phyloP scores from a whole-genome alignment of 2,888 invertebrate genomes.

The Fragum sueziense region DNA sequence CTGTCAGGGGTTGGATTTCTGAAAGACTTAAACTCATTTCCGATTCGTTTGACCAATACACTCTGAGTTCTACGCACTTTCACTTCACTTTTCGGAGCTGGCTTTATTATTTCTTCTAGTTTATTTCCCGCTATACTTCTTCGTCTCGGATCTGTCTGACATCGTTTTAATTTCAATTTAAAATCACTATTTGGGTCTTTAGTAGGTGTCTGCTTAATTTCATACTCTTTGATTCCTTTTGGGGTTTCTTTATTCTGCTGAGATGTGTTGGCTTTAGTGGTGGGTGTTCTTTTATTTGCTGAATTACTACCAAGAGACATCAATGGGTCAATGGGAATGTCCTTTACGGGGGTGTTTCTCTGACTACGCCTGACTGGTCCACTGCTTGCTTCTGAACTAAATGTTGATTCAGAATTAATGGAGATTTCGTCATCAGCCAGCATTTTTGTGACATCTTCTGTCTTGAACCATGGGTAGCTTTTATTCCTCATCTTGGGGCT shows the following conservation, averaged over 20 bases:
- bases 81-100: constrained; percentile 38
- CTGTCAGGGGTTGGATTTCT: constrained; percentile 68
- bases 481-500: constrained; percentile 41
- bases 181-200: constrained; percentile 9
- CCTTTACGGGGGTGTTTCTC: constrained; percentile 36
- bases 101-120: constrained; percentile 5
- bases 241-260: background rate
- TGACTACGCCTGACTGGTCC: constrained; percentile 28
- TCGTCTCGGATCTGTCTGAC: constrained; percentile 64
- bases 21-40: constrained; percentile 60
- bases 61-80: constrained; percentile 56
- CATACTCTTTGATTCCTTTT: background rate
- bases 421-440: constrained; percentile 59
- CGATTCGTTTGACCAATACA: constrained; percentile 57
- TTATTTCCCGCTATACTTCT: constrained; percentile 48
- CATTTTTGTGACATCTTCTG: constrained; percentile 63
- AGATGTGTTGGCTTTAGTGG: background rate
- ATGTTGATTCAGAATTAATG: constrained; percentile 47
- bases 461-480: constrained; percentile 59
- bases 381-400: constrained; percentile 13
- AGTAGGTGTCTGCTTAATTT: background rate
- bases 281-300: background rate
- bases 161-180: constrained; percentile 41
- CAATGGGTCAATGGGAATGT: background rate
- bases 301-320: background rate